Evolutionary conservation across 2,888 invertebrate species (phyloP).

Genomic region (Autographa gamma): DNA sequence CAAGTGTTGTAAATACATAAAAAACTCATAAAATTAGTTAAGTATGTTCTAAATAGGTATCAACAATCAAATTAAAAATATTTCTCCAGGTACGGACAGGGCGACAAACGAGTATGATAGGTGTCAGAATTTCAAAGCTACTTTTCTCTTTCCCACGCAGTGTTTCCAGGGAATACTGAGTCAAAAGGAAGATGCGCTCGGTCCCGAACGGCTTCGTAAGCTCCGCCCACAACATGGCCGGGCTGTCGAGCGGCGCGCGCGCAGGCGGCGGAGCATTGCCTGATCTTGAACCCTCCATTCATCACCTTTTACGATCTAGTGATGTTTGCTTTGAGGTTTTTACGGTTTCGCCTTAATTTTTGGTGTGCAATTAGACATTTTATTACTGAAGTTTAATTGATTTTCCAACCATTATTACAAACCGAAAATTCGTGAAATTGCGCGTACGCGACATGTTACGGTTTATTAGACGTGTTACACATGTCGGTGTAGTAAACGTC

Average conservation of each 20-base stretch:
- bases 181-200: constrained; percentile 69
- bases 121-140: constrained; percentile 54
- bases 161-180: constrained; percentile 60
- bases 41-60: background rate
- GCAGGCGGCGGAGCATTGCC: constrained; percentile 69
- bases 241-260: constrained; percentile 51
- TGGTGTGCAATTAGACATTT: constrained; percentile 76
- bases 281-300: constrained; percentile 85
- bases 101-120: constrained; percentile 49
- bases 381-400: constrained; percentile 72
- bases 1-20: background rate
- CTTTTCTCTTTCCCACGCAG: constrained; percentile 73
- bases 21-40: background rate
- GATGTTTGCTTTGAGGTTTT: constrained; percentile 79
- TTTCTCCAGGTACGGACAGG: constrained; percentile 48
- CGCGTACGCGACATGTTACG: constrained; percentile 51
- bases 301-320: constrained; percentile 82
- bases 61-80: constrained; percentile 31
- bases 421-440: constrained; percentile 61
- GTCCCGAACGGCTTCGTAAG: constrained; percentile 54
- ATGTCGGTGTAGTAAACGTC: constrained; percentile 46
- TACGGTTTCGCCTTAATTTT: constrained; percentile 83
- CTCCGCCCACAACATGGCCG: constrained; percentile 85
- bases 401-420: constrained; percentile 66
- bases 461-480: constrained; percentile 53